phyloP scores from a whole-genome alignment of 2,888 invertebrate genomes.

The Mimas tiliae region DNA sequence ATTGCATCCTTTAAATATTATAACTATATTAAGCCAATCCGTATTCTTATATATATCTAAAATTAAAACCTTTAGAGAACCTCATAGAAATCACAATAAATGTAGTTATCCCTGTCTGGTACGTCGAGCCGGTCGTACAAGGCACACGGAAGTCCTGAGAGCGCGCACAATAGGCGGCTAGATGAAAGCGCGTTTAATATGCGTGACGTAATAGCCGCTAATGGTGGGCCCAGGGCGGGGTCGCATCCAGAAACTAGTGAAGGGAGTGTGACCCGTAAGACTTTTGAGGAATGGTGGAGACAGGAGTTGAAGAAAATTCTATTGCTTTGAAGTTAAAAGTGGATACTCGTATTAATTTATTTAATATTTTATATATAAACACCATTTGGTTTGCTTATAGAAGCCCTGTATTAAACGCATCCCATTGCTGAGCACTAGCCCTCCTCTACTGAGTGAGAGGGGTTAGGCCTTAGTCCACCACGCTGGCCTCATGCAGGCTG shows the following conservation, averaged over 20 bases:
- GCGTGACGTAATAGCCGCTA: conserved; percentile 72
- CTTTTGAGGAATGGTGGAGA: neutral
- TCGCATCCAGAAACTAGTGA: neutral
- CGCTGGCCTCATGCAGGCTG: too few relatives aligned
- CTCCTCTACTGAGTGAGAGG: too few relatives aligned
- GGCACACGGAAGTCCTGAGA: conserved; percentile 67
- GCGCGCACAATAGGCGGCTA: conserved; percentile 74
- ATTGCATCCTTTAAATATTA: too few relatives aligned
- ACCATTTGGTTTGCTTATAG: too few relatives aligned
- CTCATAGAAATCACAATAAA: neutral
- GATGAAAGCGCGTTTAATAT: conserved; percentile 78
- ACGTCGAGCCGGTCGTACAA: conserved; percentile 32
- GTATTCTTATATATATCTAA: too few relatives aligned
- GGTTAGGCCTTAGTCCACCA: too few relatives aligned
- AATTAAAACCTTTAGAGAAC: neutral
- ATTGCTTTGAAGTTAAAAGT: neutral
- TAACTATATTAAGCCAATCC: too few relatives aligned
- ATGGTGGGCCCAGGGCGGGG: conserved; percentile 46
- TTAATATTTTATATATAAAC: too few relatives aligned
- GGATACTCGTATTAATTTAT: too few relatives aligned
- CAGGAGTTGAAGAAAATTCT: too few relatives aligned
- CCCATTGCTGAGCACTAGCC: too few relatives aligned
- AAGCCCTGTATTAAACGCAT: too few relatives aligned
- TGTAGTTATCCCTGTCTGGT: conserved; percentile 23
- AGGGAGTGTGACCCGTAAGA: neutral